These are phyloP conservation scores for Rotaria socialis DNA, from an alignment of 2,888 invertebrate species.

Conservation along the genomic window DNA sequence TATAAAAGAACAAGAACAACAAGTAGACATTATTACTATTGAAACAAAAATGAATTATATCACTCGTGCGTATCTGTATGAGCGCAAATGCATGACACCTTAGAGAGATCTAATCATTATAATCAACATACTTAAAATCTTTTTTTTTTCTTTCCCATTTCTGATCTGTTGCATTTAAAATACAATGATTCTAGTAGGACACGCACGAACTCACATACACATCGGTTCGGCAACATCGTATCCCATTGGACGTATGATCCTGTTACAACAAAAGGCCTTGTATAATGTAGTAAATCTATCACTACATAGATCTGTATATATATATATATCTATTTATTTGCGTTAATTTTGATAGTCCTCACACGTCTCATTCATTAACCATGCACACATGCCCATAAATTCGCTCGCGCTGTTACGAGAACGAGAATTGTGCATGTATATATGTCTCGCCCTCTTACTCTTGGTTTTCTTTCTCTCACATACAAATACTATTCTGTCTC, in stretches of 20 bases:
- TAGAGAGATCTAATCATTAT: not conserved
- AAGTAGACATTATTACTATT: not conserved
- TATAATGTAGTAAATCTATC: constrained; percentile 10
- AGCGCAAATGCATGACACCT: not conserved
- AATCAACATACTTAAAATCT: not conserved
- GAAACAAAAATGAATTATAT: not conserved
- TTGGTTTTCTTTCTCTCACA: not conserved
- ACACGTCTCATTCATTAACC: constrained; percentile 8
- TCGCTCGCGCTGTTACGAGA: not conserved
- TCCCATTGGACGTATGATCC: constrained; percentile 1
- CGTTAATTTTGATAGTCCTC: constrained; percentile 22
- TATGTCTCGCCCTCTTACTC: constrained; percentile 15
- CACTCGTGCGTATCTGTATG: not conserved
- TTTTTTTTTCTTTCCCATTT: not conserved
- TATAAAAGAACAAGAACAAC: not conserved
- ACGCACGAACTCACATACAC: not conserved
- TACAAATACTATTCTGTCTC: not conserved
- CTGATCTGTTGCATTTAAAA: not conserved
- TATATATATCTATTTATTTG: constrained; percentile 2
- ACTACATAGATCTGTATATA: not conserved
- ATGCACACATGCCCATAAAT: constrained; percentile 21
- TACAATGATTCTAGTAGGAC: not conserved
- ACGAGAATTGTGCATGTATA: not conserved
- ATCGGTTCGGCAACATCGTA: not conserved
- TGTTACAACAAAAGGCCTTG: constrained; percentile 12